Percentiles rank a stretch among this genome's conserved stretches.
phyloP scores from a whole-genome alignment of 2,888 invertebrate genomes.

The Anthophora plumipes region DNA sequence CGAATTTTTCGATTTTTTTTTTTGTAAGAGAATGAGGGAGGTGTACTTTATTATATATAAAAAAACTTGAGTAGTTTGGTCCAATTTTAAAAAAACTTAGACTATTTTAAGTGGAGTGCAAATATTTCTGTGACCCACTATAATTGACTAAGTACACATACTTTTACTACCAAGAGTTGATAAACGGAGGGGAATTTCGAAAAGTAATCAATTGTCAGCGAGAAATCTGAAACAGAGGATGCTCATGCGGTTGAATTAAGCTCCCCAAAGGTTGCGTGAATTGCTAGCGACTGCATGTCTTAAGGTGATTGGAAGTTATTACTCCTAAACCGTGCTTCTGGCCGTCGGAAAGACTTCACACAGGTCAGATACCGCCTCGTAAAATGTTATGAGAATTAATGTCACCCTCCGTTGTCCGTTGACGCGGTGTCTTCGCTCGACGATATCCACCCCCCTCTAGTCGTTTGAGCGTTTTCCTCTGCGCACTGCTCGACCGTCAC shows the following conservation, averaged over 20 bases:
- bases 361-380: slow-evolving; percentile 84
- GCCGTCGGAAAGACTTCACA: slow-evolving; percentile 82
- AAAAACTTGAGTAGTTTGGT: too few relatives aligned
- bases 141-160: too few relatives aligned
- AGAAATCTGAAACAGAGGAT: neutral
- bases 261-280: slow-evolving; percentile 66
- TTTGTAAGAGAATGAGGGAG: too few relatives aligned
- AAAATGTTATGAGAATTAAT: slow-evolving; percentile 85
- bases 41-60: too few relatives aligned
- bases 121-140: too few relatives aligned
- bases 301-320: slow-evolving; percentile 84
- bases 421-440: slow-evolving; percentile 48
- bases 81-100: too few relatives aligned
- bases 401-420: slow-evolving; percentile 73
- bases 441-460: slow-evolving; percentile 58
- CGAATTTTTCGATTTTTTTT: too few relatives aligned
- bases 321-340: slow-evolving; percentile 83
- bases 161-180: too few relatives aligned
- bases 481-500: slow-evolving; percentile 54
- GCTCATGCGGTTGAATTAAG: neutral
- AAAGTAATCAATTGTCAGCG: neutral
- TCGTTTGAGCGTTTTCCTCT: slow-evolving; percentile 53
- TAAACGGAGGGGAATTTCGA: too few relatives aligned
- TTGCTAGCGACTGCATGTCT: slow-evolving; percentile 83
- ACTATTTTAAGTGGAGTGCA: too few relatives aligned